Evolutionary conservation across 92 coral and sea anemone genomes (phyloP).

Genomic region (Virgularia gustaviana): DNA sequence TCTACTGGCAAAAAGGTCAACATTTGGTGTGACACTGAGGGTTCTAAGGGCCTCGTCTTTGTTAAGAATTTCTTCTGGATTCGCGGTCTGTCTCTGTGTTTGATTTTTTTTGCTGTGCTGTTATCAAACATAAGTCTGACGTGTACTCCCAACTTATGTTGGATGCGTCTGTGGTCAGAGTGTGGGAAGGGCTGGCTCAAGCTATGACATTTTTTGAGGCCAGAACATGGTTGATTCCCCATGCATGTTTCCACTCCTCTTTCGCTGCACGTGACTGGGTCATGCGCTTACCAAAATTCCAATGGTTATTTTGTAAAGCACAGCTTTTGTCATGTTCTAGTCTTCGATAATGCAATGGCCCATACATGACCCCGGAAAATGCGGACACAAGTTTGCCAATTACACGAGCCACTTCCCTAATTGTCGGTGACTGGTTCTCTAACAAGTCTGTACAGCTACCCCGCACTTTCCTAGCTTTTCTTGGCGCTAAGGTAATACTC

Average conservation of each 20-base stretch:
- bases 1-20: not conserved
- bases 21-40: not conserved
- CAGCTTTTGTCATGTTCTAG: too few relatives aligned
- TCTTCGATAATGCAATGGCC: too few relatives aligned
- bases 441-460: too few relatives aligned
- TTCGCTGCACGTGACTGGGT: conserved; percentile 17
- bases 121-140: too few relatives aligned
- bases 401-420: too few relatives aligned
- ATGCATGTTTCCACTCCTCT: conserved; percentile 32
- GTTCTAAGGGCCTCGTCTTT: not conserved
- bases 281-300: conserved; percentile 36
- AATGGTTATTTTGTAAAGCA: conserved; percentile 13
- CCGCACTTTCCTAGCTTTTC: too few relatives aligned
- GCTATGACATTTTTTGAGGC: conserved; percentile 41
- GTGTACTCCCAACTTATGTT: conserved; percentile 48
- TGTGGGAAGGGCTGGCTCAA: conserved; percentile 31
- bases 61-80: not conserved
- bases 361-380: too few relatives aligned
- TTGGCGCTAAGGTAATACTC: too few relatives aligned
- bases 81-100: not conserved
- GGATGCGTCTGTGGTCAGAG: conserved; percentile 50
- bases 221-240: conserved; percentile 46
- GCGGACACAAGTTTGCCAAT: too few relatives aligned
- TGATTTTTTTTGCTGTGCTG: too few relatives aligned
- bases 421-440: conserved; percentile 35